Base-by-base conservation (phyloP, 2,888 invertebrate genomes). In the Conistra vaccinii region DNA sequence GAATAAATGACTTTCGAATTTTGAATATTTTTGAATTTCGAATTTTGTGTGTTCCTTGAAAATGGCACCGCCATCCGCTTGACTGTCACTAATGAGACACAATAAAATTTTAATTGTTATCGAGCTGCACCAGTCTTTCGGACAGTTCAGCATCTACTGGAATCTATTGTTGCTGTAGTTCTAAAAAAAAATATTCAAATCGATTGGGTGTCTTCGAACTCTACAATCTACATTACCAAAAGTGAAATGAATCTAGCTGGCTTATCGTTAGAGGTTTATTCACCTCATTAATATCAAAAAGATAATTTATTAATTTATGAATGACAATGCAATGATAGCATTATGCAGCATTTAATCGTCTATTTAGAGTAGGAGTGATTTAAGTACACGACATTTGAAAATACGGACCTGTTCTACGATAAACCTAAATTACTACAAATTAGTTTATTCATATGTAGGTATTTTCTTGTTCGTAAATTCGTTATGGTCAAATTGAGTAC, bases 291-390 rank as follows among this genome's bases (percentile, higher is more conserved):
- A 69, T 65, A 60, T 57, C 42, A 73, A 57, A n/a, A 65, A 53
- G 26, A 67, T 75, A 80, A 75, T 62, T 75, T 58, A 80, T 67
- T 75, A 80, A 75, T 62, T 75, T 58, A 80, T 67, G n/a, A 76
- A 67, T 70, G n/a, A 39, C 68, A 60, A 42, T 45, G 26, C 39
- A 67, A 62, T 62, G 53, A 80, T 66, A 79, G 32, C 65, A 79
- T 45, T 69, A 60, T 69, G 60, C 75, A 57, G 62, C 45, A 70
- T 75, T 80, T 63, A 70, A 70, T 80, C 42, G 67, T 62, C 53
- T 80, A 70, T 76, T 70, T 48, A 53, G 69, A 80, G 80, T 80
- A 80, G 67, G 62, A 63, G 80, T 76, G 69, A 76, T 80, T 80
- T 80, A 80, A 69, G 45, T 58, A 67, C 32, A 67, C 39, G 45